phyloP scores from a whole-genome alignment of 2,797 vertebrate species.

The Sylvia borin region DNA sequence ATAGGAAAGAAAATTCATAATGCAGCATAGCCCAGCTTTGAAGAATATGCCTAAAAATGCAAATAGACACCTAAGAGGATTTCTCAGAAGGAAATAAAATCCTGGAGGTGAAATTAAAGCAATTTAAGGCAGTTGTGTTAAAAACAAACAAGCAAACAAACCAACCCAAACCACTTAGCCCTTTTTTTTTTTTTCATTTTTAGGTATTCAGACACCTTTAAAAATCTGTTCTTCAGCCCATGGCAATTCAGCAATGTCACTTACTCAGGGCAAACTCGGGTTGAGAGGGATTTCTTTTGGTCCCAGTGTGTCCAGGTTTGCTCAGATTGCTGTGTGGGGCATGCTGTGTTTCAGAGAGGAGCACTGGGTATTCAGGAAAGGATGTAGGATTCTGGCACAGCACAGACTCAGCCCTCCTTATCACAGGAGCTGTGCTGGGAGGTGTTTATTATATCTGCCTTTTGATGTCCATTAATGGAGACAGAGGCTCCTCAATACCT shows the following conservation, averaged over 20 bases:
- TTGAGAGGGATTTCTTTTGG: not conserved
- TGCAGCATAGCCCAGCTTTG: not conserved
- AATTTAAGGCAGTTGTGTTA: not conserved
- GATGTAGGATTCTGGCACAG: not conserved
- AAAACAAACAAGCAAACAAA: not conserved
- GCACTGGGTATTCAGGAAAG: not conserved
- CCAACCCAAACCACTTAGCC: not conserved
- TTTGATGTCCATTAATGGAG: not conserved
- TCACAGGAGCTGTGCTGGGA: not conserved
- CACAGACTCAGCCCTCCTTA: not conserved
- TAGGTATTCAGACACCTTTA: not conserved
- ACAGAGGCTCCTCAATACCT: not conserved
- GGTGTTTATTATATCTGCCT: not conserved
- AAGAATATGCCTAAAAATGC: not conserved
- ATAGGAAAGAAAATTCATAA: constrained; percentile 22
- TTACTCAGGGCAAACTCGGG: not conserved
- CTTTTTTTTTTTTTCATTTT: not conserved
- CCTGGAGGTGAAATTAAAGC: not conserved
- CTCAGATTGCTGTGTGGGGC: not conserved
- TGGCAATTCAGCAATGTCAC: not conserved
- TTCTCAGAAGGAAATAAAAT: constrained; percentile 11
- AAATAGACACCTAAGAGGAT: not conserved
- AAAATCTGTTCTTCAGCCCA: not conserved
- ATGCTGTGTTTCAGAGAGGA: not conserved
- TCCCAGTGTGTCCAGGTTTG: not conserved